Conservation (phyloP, 2,888 invertebrate genomes). For the Ischnus inquisitorius region DNA sequence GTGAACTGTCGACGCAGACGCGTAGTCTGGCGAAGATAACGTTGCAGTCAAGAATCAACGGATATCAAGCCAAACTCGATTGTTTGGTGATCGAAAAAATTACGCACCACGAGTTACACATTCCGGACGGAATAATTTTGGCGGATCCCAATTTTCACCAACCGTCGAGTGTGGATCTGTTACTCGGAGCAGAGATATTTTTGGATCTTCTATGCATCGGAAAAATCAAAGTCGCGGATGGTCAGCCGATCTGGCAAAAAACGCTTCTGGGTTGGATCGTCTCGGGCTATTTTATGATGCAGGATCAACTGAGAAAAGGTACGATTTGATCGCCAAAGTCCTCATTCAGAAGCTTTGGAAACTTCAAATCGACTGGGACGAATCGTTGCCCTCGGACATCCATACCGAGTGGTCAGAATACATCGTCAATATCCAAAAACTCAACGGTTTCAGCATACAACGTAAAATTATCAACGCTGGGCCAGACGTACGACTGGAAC, state of each 20-base stretch:
- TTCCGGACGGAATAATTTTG: constrained; percentile 34
- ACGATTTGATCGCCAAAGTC: constrained; percentile 49
- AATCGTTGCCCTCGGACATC: constrained; percentile 50
- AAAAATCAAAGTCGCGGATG: constrained; percentile 4
- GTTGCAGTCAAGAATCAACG: constrained; percentile 34
- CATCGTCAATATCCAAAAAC: constrained; percentile 2
- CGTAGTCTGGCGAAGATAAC: constrained; percentile 12
- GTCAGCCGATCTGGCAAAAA: constrained; percentile 17
- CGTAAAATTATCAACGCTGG: constrained; percentile 18
- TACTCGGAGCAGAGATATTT: constrained; percentile 39
- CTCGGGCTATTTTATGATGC: constrained; percentile 6
- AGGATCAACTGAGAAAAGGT: no score
- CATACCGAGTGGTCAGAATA: constrained; percentile 54
- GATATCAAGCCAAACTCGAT: constrained; percentile 27
- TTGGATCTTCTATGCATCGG: constrained; percentile 11
- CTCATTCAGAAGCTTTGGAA: constrained; percentile 61
- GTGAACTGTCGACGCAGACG: constrained; percentile 29
- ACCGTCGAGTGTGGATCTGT: constrained; percentile 12
- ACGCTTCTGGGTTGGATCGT: constrained; percentile 53
- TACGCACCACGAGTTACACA: constrained; percentile 32
- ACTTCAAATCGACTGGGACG: constrained; percentile 55
- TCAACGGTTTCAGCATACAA: constrained; percentile 41
- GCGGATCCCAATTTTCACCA: constrained; percentile 29
- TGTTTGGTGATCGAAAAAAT: constrained; percentile 38
- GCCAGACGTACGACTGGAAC: constrained; percentile 1